Percentiles rank a stretch among this genome's conserved stretches.
Evolutionary conservation across 2,113 vertebrate genomes (phyloP).

Genomic region (Noctilio leporinus): DNA sequence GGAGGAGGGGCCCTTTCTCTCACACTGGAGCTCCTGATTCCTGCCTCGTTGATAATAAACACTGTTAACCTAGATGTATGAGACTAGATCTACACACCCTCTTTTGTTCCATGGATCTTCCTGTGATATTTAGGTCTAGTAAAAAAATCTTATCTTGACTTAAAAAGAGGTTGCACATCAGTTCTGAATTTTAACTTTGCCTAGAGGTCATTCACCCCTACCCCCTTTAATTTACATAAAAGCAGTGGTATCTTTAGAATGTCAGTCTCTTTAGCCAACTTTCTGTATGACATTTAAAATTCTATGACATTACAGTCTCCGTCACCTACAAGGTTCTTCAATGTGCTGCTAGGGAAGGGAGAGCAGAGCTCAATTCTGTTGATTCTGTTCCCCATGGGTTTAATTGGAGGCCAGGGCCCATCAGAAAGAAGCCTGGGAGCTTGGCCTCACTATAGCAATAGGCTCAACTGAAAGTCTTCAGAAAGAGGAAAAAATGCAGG

Average conservation of each 20-base stretch:
- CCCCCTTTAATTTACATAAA: background rate
- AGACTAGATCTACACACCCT: background rate
- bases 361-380: conserved; percentile 6
- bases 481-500: background rate
- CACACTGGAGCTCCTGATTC: conserved; percentile 8
- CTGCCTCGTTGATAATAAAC: conserved; percentile 23
- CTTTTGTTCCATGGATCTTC: background rate
- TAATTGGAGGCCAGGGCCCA: conserved; percentile 45
- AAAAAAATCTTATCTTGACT: background rate
- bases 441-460: conserved; percentile 36
- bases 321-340: background rate
- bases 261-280: background rate
- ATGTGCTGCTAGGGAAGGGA: background rate
- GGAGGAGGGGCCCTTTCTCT: background rate
- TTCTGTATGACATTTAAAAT: background rate
- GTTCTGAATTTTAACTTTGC: background rate
- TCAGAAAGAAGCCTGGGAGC: conserved; percentile 55
- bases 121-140: background rate
- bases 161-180: background rate
- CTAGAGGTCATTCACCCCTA: background rate
- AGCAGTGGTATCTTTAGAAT: background rate
- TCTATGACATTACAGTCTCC: background rate
- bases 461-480: conserved; percentile 51
- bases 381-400: conserved; percentile 46
- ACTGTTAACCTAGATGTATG: background rate